These are phyloP conservation scores for Halyomorpha halys DNA, from an alignment of 1,140 invertebrate genomes.

Conservation along the genomic window DNA sequence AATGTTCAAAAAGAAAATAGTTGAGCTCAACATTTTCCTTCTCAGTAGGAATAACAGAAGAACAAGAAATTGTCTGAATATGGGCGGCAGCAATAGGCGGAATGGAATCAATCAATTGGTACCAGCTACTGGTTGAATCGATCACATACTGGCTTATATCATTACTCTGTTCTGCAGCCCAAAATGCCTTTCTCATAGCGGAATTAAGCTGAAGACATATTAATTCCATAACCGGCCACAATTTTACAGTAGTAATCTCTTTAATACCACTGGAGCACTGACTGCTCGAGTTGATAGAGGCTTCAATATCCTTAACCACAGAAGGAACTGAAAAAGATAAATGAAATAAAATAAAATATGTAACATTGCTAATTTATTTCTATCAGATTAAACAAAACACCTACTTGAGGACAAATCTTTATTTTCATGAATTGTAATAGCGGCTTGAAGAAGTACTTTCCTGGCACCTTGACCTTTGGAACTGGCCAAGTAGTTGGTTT, in stretches of 20 bases:
- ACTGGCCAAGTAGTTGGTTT: conserved; percentile 13
- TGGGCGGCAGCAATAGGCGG: background rate
- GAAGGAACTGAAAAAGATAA: background rate
- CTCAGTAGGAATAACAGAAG: background rate
- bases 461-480: conserved; percentile 14
- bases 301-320: background rate
- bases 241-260: conserved; percentile 21
- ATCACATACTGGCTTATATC: background rate
- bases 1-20: background rate
- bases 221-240: conserved; percentile 40
- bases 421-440: conserved; percentile 9
- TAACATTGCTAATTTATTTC: background rate
- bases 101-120: background rate
- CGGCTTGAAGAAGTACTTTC: conserved; percentile 5
- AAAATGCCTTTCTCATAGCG: background rate
- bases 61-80: background rate
- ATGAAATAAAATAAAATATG: background rate
- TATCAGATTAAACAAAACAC: conserved; percentile 13
- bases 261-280: background rate
- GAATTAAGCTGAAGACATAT: conserved; percentile 33
- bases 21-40: background rate
- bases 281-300: background rate
- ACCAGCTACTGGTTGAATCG: background rate
- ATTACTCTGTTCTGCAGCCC: background rate
- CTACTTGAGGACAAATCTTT: conserved; percentile 1